Percentiles rank a stretch among this genome's conserved stretches.
Conservation (phyloP, 2,113 vertebrate genomes). For the Centrocercus urophasianus region DNA sequence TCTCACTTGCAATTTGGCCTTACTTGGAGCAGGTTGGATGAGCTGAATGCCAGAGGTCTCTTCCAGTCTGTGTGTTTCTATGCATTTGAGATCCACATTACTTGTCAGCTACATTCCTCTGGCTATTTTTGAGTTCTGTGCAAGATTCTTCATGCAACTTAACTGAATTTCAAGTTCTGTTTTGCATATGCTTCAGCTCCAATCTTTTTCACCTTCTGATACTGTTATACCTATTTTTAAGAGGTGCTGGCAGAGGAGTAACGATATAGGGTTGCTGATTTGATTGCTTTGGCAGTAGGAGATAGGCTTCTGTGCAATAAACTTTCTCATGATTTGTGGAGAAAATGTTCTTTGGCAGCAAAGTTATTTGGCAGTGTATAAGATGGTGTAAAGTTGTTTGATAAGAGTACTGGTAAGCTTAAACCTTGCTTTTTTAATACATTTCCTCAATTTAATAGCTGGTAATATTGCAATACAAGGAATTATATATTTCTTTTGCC, state of each 20-base stretch:
- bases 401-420: neutral
- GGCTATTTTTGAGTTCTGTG: neutral
- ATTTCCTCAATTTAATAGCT: neutral
- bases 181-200: neutral
- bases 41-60: neutral
- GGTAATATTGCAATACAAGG: neutral
- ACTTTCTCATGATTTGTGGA: neutral
- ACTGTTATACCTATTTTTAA: neutral
- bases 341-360: neutral
- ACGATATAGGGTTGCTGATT: neutral
- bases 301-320: neutral
- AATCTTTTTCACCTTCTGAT: neutral
- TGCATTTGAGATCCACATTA: neutral
- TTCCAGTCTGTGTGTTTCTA: neutral
- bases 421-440: neutral
- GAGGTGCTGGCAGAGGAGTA: neutral
- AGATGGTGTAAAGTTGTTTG: neutral
- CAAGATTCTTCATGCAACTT: neutral
- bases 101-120: neutral
- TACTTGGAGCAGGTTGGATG: neutral
- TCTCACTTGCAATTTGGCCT: neutral
- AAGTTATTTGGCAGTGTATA: neutral
- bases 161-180: neutral
- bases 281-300: neutral
- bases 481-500: slow-evolving; percentile 17